Percentiles rank a stretch among this genome's conserved stretches.
phyloP scores from a whole-genome alignment of 2,797 vertebrate species.

The Triplophysa yarkandensis region DNA sequence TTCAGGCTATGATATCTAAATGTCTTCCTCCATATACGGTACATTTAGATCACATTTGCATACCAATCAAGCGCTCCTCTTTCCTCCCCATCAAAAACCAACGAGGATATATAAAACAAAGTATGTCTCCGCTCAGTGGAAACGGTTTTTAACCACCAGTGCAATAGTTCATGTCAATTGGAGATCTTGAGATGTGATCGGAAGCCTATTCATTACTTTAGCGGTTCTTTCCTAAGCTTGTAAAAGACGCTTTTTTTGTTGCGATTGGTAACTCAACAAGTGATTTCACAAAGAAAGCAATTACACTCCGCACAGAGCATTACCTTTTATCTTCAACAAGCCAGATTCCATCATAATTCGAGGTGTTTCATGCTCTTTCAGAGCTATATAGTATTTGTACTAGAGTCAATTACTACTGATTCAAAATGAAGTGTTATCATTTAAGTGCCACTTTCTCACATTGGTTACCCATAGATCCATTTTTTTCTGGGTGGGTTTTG shows the following conservation, averaged over 20 bases:
- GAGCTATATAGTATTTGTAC: conserved; percentile 40
- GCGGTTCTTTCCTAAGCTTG: conserved; percentile 9
- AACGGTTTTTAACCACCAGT: conserved; percentile 3
- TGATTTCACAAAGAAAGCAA: conserved; percentile 57
- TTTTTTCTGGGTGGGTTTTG: conserved; percentile 42
- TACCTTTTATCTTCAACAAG: conserved; percentile 51
- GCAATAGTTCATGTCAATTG: conserved; percentile 25
- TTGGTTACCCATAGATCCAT: conserved; percentile 46
- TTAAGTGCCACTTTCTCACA: conserved; percentile 46
- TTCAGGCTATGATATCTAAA: conserved; percentile 40
- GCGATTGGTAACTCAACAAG: conserved; percentile 38
- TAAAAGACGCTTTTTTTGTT: conserved; percentile 32
- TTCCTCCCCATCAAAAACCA: not conserved
- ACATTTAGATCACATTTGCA: conserved; percentile 25
- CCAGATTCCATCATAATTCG: conserved; percentile 51
- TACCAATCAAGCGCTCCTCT: conserved; percentile 10
- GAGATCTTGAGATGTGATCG: conserved; percentile 27
- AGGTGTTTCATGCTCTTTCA: conserved; percentile 51
- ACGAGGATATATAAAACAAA: not conserved
- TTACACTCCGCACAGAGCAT: conserved; percentile 47
- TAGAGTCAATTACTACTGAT: conserved; percentile 54
- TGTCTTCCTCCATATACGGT: conserved; percentile 18
- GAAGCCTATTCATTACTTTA: conserved; percentile 37
- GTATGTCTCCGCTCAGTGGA: not conserved
- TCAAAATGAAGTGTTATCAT: conserved; percentile 54